Evolutionary conservation across 1,140 invertebrate species (phyloP), one percentile per base, ranked within the genome.

Genomic region (Pygmarrhopalites habei): DNA sequence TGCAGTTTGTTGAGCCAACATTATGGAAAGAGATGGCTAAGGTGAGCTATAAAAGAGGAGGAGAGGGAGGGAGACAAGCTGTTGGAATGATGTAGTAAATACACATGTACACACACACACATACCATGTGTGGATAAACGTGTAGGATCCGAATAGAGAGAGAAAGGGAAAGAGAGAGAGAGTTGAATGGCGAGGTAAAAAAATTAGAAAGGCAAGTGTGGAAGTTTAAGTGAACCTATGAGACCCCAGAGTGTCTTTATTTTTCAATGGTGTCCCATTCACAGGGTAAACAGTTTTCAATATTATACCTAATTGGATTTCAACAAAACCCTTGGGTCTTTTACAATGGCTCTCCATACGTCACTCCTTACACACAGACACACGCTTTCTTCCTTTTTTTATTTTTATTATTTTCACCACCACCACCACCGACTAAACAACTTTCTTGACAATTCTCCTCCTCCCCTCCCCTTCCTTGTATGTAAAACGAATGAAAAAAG

Each of bases 231-330:
- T 52, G 49, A 52, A 52, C 14, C 14, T 52, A 52, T 52, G 49
- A 23, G 23, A 52, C 49, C 49, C 49, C 14, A 23, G 49, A 52
- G 49, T 29, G 23, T 52, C 25, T 52, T 52, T 52, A 52, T 52
- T 26, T 52, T 52, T 52, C 21, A 52, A 52, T 52, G 49, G 49
- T 52, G 49, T 52, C 49, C 49, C 49, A 52, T 52, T 52, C 49
- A 28, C 21, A 28, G 49, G 23, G 21, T 52, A 52, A 52, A 52
- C 49, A 52, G 49, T 52, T 52, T 52, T 52, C 49, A 52, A 52
- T 52, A 52, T 52, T 21, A 52, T n/a, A 52, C 49, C 49, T 52
- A 52, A 52, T 52, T 52, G 49, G 49, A 52, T 52, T 52, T 52
- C 49, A 52, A 26, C 25, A 29, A 23, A 52, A 10, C 49, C 28